Base-by-base conservation (phyloP, 2,888 invertebrate species). In the Panorpa germanica region DNA sequence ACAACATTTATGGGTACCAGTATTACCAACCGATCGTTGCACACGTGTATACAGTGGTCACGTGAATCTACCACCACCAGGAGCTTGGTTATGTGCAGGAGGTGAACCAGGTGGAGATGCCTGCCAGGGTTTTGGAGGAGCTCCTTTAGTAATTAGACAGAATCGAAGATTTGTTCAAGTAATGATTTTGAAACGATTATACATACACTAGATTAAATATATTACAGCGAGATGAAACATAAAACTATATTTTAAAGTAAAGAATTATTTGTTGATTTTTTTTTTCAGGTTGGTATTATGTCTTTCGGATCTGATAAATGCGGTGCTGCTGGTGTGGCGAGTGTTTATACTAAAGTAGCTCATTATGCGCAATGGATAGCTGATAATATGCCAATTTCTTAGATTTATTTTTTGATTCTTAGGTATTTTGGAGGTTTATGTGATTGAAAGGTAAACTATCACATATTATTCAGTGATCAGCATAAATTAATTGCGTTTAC, bases 301-400 rank as follows among this genome's bases (percentile, higher is more conserved):
- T 80, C 80, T 0, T 80, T 78, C 41, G 81, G 81, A 2, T 76
- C 78, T 1, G 76, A 75, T 40, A 75, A 77, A 47, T 75, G 78
- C 42, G 73, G 75, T 14, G 70, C 67, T 12, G 57, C 65, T 33
- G 75, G 74, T 3, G 63, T 76, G 1, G 78, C 80, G 3, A 77
- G 78, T 40, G 78, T 77, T 1, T 80, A 80, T 45, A 73, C 76
- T 0, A 72, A 74, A 40, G 59, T 80, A 25, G 73, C 71, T 14
- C 73, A 73, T 46, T 80, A 80, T 42, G 57, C 70, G 21, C 62
- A 64, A 19, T 81, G 81, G 81, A 78, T 81, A 33, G 59, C 67
- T 26, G 72, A 75, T 39, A 81, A 75, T 46, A 65, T 65, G 26
- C 70, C 68, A 5, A 47, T 55, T 16, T 53, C 54, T 36, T 52